Conservation (phyloP, 2,888 invertebrate genomes). For the Bombylius major region DNA sequence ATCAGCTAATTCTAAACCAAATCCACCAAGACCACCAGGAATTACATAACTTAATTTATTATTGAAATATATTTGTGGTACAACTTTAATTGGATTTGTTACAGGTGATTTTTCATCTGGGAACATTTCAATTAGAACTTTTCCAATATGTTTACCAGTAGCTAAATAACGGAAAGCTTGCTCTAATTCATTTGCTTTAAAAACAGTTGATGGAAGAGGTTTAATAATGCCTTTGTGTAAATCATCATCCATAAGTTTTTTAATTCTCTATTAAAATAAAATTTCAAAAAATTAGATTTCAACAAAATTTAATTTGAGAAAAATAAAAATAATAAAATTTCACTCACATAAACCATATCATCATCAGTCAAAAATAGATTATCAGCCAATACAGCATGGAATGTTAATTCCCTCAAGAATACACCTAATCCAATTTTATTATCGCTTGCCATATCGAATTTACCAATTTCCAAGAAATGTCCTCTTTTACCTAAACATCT, state of each 20-base stretch:
- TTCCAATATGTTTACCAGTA: slow-evolving; percentile 69
- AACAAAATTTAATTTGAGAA: not conserved
- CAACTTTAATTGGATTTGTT: slow-evolving; percentile 26
- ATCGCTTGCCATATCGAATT: slow-evolving; percentile 64
- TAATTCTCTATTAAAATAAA: slow-evolving; percentile 30
- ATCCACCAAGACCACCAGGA: slow-evolving; percentile 78
- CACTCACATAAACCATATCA: slow-evolving; percentile 23
- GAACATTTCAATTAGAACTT: slow-evolving; percentile 41
- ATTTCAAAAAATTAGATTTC: not conserved
- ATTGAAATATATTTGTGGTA: slow-evolving; percentile 28
- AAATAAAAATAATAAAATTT: slow-evolving; percentile 6
- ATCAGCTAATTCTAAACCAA: slow-evolving; percentile 78
- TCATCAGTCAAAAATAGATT: slow-evolving; percentile 43
- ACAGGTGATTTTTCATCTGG: slow-evolving; percentile 18
- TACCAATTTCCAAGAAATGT: slow-evolving; percentile 75
- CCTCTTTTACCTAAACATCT: slow-evolving; percentile 49
- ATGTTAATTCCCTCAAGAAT: slow-evolving; percentile 58
- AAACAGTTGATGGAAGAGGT: slow-evolving; percentile 54
- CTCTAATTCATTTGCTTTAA: slow-evolving; percentile 52
- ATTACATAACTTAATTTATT: slow-evolving; percentile 42
- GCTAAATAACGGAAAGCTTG: slow-evolving; percentile 55
- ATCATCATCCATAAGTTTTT: slow-evolving; percentile 47
- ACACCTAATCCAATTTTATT: slow-evolving; percentile 48
- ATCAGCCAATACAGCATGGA: slow-evolving; percentile 69
- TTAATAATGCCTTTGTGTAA: slow-evolving; percentile 51